Evolutionary conservation across 2,888 invertebrate genomes (phyloP).

Genomic region (Metalampra italica): DNA sequence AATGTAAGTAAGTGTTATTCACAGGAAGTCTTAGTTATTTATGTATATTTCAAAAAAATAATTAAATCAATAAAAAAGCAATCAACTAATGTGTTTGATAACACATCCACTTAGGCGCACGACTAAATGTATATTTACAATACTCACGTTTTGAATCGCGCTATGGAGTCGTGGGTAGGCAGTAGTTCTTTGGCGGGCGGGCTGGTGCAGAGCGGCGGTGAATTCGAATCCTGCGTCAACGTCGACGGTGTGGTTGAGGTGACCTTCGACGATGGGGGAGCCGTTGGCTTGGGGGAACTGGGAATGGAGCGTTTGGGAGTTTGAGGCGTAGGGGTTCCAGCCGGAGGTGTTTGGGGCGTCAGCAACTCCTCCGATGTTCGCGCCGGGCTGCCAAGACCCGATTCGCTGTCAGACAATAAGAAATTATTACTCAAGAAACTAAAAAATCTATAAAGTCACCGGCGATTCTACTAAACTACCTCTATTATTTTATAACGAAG

Average conservation of each 20-base stretch:
- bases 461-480: no score
- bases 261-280: conserved; percentile 31
- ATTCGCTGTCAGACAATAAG: conserved; percentile 51
- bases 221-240: conserved; percentile 43
- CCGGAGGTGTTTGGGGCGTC: conserved; percentile 59
- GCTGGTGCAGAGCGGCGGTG: conserved; percentile 66
- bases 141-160: conserved; percentile 72
- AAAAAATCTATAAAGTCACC: not conserved
- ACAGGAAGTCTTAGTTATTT: no score
- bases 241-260: conserved; percentile 4
- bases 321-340: conserved; percentile 31
- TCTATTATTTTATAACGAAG: no score
- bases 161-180: conserved; percentile 60
- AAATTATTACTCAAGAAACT: not conserved
- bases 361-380: conserved; percentile 62
- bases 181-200: conserved; percentile 57
- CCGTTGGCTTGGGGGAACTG: conserved; percentile 24
- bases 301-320: conserved; percentile 21
- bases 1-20: no score
- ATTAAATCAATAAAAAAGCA: not conserved
- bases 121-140: not conserved
- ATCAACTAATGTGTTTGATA: not conserved
- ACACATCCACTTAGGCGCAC: not conserved
- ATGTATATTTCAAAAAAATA: no score
- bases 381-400: conserved; percentile 66